These are phyloP conservation scores for Anguilla pacifica DNA, from an alignment of 2,797 vertebrate genomes.

Conservation along the genomic window DNA sequence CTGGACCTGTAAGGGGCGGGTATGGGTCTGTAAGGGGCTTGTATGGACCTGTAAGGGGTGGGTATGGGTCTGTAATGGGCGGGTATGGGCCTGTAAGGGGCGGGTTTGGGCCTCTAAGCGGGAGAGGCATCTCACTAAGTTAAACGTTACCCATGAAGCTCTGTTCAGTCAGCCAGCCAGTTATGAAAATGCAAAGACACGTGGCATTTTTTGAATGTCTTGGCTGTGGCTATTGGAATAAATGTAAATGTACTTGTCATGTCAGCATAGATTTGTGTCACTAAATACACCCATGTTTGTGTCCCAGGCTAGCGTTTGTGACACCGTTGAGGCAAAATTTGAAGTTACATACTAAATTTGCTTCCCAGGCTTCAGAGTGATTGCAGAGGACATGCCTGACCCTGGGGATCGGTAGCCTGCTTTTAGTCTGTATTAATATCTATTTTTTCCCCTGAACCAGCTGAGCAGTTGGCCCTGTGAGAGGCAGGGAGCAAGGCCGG, in stretches of 20 bases:
- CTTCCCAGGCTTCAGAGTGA: not conserved
- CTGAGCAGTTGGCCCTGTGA: slow-evolving; percentile 18
- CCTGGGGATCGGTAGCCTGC: not conserved
- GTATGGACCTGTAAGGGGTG: not conserved
- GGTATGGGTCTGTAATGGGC: not conserved
- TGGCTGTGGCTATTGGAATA: not conserved
- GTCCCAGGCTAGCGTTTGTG: not conserved
- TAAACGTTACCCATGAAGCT: not conserved
- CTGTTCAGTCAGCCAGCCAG: not conserved
- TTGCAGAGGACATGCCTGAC: not conserved
- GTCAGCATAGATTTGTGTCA: not conserved
- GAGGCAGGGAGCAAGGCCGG: slow-evolving; percentile 34
- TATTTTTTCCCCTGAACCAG: slow-evolving; percentile 37
- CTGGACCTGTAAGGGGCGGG: not conserved
- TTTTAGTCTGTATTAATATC: slow-evolving; percentile 4
- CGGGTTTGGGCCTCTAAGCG: not conserved
- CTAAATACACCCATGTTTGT: not conserved
- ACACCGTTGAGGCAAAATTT: not conserved
- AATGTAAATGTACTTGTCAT: not conserved
- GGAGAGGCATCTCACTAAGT: not conserved
- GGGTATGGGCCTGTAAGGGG: not conserved
- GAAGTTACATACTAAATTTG: not conserved
- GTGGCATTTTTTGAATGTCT: not conserved
- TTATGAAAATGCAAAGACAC: not conserved
- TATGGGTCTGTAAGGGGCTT: not conserved